Base-by-base conservation (phyloP, 2,113 vertebrate species). In the Oreochromis niloticus region DNA sequence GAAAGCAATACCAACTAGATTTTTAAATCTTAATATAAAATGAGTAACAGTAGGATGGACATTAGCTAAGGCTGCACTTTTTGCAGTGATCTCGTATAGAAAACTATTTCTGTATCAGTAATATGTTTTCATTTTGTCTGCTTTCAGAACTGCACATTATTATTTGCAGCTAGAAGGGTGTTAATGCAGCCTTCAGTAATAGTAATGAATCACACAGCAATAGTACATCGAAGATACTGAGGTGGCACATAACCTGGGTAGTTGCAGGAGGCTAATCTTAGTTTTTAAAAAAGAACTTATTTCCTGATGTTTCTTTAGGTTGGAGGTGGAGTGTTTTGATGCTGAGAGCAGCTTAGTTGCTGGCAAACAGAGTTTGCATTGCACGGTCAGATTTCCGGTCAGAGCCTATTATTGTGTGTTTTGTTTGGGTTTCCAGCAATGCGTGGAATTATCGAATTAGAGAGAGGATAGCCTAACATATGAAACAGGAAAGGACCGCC, bases 321-420 rank as follows among this genome's bases (percentile, higher is more conserved):
- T 32, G 57, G 57, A 59, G 57, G 57, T 0, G 2, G 27, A 32
- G 57, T 59, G 7, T 32, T 59, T 59, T 1, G 57, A 59, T 1
- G 27, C 27, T 32, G 57, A 59, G 57, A 59, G 57, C 57, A 32
- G 57, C 57, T 59, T 32, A 4, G 14, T 59, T 59, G 27, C 56
- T 1, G 56, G 27, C 27, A 59, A 59, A 59, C 27, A 17, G 27
- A 59, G 56, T 30, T 30, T 30, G 30, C 30, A 30, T 30, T 6
- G 32, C 27, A 1, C 1, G 16, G 13, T 61, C 57, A 59, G 57
- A 0, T 59, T 32, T 59, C 5, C 14, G 0, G 0, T 17, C 27
- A 4, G 27, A 59, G 14, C 0, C 57, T 61, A 1, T 61, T 17
- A 61, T 32, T 61, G 57, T 5, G 2, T 61, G 57, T 34, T 2